Evolutionary conservation across 2,888 invertebrate species (phyloP), one percentile per base, ranked within the genome.

Genomic region (Portevinia maculata): DNA sequence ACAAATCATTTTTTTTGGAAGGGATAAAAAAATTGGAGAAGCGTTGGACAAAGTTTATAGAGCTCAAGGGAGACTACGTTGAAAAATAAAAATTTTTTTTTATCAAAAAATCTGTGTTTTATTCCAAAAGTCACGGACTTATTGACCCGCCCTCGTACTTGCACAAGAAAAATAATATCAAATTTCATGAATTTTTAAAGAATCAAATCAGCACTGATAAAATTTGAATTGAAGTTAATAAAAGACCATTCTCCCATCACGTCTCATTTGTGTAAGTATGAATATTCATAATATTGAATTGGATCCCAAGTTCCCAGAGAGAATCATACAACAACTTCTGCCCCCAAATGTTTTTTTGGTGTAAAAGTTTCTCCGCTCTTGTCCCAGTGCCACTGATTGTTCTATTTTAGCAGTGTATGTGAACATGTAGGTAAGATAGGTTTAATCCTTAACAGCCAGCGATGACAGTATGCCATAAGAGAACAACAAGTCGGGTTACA

Each of bases 401-500:
- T 57, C 57, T 70, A 13, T 19, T 19, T 24, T 37, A 37, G 19
- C 32, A 41, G 21, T 48, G 24, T 32, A 37, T 50, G 28, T 32
- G 8, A 44, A 57, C 24, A 24, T 62, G 8, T 50, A 48, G 15
- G 11, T 52, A 39, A 55, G 15, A 70, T 48, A 70, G 48, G 44
- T 81, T 53, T 71, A 71, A 71, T 83, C 67, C 67, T 78, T 55
- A 62, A 62, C 48, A 73, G 78, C 73, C 62, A 67, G 83, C 78
- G 65, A 73, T 78, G 83, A 73, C 83, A 83, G 78, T 71, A 64
- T 15, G 57, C 83, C 83, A 86, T 86, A 87, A 86, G 87, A 87
- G 87, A 87, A 88, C 88, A 87, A 88, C 87, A 86, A 86, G 87
- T 87, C 86, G 85, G 84, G 86, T 85, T 87, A 85, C 87, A 87